These are phyloP conservation scores for Philhelius pedissequus DNA, from an alignment of 2,888 invertebrate genomes.

Conservation along the genomic window DNA sequence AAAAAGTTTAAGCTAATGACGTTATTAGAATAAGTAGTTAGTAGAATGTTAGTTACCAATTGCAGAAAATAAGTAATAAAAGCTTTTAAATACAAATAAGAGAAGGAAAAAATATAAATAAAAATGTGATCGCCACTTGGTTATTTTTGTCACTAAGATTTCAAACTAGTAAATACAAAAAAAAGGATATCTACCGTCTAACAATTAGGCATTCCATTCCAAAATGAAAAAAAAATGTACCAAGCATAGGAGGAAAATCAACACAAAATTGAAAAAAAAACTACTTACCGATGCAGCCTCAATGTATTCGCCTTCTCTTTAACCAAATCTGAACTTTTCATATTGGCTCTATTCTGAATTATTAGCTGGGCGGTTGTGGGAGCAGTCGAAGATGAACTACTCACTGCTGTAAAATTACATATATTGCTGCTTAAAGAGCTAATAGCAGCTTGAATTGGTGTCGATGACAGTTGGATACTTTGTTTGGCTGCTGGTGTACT, in stretches of 20 bases:
- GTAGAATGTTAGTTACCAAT: too few relatives aligned
- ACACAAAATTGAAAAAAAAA: not conserved
- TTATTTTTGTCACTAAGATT: conserved; percentile 25
- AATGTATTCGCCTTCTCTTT: conserved; percentile 74
- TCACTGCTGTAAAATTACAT: conserved; percentile 51
- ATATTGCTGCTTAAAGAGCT: conserved; percentile 44
- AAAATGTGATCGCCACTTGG: conserved; percentile 12
- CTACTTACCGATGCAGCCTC: conserved; percentile 74
- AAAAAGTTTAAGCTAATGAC: too few relatives aligned
- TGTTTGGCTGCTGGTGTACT: conserved; percentile 29
- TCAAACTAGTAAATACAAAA: not conserved
- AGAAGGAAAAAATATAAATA: not conserved
- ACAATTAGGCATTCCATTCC: not conserved
- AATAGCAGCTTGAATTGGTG: conserved; percentile 31
- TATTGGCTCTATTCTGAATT: conserved; percentile 74
- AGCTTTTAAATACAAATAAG: too few relatives aligned
- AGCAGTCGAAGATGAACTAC: conserved; percentile 64
- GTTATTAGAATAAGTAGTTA: too few relatives aligned
- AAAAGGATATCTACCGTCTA: not conserved
- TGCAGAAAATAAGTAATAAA: too few relatives aligned
- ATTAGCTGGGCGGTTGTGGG: conserved; percentile 71
- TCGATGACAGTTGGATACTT: conserved; percentile 37
- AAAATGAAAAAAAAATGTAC: not conserved
- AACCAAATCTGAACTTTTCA: conserved; percentile 73
- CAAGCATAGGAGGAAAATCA: conserved; percentile 19